phyloP scores from a whole-genome alignment of 2,113 vertebrate species.

The Rhombomys opimus region DNA sequence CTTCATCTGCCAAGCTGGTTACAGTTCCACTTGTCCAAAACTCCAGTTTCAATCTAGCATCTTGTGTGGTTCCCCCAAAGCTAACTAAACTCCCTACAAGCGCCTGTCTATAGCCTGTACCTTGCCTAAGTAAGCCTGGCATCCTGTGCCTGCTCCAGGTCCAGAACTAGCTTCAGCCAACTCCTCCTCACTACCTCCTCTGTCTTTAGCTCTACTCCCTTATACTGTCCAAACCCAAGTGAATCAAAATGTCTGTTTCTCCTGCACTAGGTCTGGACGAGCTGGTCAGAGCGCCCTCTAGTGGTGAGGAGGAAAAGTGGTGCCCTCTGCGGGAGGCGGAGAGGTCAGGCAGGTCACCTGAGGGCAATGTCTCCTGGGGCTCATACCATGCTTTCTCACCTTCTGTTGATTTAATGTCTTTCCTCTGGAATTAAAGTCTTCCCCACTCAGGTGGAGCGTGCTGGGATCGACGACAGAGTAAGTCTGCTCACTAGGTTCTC shows the following conservation, averaged over 20 bases:
- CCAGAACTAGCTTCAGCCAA: background rate
- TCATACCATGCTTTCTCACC: background rate
- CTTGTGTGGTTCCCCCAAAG: background rate
- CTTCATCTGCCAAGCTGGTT: background rate
- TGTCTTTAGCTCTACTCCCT: background rate
- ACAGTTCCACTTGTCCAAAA: background rate
- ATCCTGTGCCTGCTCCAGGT: background rate
- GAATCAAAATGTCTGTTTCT: background rate
- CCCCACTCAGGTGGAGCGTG: background rate
- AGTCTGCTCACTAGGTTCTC: background rate
- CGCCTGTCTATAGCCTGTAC: background rate
- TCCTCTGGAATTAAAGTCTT: background rate
- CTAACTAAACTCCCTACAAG: background rate
- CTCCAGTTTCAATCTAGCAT: background rate
- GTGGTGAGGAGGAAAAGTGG: constrained; percentile 47
- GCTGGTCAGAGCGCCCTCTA: constrained; percentile 62
- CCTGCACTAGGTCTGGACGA: background rate
- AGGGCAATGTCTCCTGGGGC: rapidly evolving
- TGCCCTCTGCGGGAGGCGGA: background rate
- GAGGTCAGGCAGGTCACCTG: background rate
- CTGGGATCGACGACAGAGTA: background rate
- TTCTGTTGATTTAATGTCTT: background rate
- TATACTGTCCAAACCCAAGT: background rate
- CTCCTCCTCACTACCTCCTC: background rate
- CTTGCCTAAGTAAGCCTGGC: background rate